These are phyloP conservation scores for Rhynchonycteris naso DNA, from an alignment of 2,797 vertebrate genomes.

Conservation along the genomic window DNA sequence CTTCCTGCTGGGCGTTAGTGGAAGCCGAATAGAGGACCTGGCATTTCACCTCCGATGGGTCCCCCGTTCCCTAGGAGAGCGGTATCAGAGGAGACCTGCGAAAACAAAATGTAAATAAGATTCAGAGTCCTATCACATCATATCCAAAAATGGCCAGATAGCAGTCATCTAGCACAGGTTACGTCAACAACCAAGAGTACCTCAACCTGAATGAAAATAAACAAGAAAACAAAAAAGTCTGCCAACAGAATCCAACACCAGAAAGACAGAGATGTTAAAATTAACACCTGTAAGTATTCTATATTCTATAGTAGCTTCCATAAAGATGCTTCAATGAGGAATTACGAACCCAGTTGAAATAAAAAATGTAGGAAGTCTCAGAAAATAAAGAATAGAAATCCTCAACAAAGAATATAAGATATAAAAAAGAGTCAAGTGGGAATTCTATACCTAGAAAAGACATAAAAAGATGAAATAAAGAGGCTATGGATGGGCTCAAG, in stretches of 20 bases:
- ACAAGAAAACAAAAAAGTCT: not conserved
- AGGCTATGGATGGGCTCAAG: not conserved
- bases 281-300: not conserved
- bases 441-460: not conserved
- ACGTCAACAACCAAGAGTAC: not conserved
- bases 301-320: not conserved
- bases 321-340: not conserved
- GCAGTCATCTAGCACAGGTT: not conserved
- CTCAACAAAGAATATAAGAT: not conserved
- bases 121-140: not conserved
- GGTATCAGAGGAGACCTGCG: not conserved
- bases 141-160: not conserved
- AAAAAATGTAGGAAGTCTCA: not conserved
- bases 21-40: not conserved
- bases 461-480: not conserved
- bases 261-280: not conserved
- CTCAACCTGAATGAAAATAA: not conserved
- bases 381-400: not conserved
- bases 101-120: not conserved
- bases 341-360: not conserved
- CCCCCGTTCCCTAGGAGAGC: not conserved
- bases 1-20: not conserved
- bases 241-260: not conserved
- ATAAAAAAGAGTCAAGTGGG: not conserved
- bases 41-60: not conserved